Conservation (phyloP, 2,113 vertebrate species). For the Hippocampus guttulatus region DNA sequence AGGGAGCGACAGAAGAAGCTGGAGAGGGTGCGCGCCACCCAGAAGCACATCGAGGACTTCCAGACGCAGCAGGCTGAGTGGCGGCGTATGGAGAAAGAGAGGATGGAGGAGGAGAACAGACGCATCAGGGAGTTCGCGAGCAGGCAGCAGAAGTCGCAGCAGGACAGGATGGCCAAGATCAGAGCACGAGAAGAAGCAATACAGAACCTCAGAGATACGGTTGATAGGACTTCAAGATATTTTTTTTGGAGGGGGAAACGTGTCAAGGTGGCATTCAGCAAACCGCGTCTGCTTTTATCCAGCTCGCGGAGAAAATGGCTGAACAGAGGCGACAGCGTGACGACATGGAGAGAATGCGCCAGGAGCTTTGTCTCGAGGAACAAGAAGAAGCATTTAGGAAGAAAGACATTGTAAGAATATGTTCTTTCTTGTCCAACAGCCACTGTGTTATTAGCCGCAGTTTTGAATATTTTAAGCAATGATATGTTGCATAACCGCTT, state of each 20-base stretch:
- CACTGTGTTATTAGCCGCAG: not conserved
- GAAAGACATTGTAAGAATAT: constrained; percentile 77
- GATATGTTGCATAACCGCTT: not conserved
- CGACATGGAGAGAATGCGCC: constrained; percentile 77
- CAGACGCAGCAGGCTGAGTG: constrained; percentile 79
- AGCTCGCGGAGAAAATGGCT: constrained; percentile 78
- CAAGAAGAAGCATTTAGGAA: constrained; percentile 71
- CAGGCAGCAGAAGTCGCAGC: constrained; percentile 73
- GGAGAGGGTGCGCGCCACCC: constrained; percentile 80
- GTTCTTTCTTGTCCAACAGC: not conserved
- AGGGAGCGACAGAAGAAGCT: constrained; percentile 83
- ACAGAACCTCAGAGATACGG: constrained; percentile 75
- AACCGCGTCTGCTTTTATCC: constrained; percentile 17
- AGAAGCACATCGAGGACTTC: constrained; percentile 82
- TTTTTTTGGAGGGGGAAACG: too few relatives aligned
- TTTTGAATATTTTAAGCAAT: not conserved
- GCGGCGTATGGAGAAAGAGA: constrained; percentile 80
- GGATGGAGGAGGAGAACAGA: constrained; percentile 86
- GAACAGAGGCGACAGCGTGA: constrained; percentile 73
- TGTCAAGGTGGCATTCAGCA: not conserved
- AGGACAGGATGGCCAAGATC: constrained; percentile 70
- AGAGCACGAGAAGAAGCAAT: constrained; percentile 78
- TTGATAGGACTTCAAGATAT: constrained; percentile 36
- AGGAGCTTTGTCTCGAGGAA: constrained; percentile 83
- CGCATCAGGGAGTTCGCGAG: constrained; percentile 81